phyloP scores from a whole-genome alignment of 2,797 vertebrate species.

The Sebastes cheni region DNA sequence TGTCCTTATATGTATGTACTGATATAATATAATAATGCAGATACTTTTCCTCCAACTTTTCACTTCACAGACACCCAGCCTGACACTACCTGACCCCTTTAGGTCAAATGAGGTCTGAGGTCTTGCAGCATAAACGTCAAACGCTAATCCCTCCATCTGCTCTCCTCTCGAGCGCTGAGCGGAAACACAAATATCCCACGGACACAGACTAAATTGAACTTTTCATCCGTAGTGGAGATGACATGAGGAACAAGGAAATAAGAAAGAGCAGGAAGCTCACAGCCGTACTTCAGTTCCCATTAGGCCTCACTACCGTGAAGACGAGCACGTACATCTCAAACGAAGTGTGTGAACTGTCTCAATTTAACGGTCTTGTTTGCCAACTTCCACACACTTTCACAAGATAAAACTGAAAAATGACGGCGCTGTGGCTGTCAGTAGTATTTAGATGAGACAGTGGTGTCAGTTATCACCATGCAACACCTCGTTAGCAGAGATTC shows the following conservation, averaged over 20 bases:
- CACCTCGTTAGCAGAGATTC: background rate
- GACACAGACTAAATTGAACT: constrained; percentile 4
- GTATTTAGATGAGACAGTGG: background rate
- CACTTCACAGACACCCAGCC: background rate
- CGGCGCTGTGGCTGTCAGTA: too few relatives aligned
- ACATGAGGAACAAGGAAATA: background rate
- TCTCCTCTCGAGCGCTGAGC: background rate
- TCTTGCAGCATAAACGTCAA: constrained; percentile 9
- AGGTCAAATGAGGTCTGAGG: background rate
- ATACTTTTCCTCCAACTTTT: background rate
- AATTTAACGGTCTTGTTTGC: background rate
- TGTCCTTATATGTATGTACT: background rate
- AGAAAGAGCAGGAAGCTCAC: background rate
- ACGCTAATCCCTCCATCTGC: constrained; percentile 32
- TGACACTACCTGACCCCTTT: background rate
- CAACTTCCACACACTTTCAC: background rate
- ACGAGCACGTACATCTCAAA: background rate
- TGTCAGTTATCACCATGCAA: background rate
- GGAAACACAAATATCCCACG: constrained; percentile 1
- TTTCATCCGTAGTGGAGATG: background rate
- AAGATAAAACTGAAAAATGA: background rate
- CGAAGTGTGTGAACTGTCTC: background rate
- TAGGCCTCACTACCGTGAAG: background rate
- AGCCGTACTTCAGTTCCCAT: background rate
- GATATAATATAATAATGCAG: background rate